A percentile compares a stretch with the other conserved stretches of the same genome.
These are phyloP conservation scores for Esox lucius DNA, from an alignment of 2,797 vertebrate species.

Conservation along the genomic window DNA sequence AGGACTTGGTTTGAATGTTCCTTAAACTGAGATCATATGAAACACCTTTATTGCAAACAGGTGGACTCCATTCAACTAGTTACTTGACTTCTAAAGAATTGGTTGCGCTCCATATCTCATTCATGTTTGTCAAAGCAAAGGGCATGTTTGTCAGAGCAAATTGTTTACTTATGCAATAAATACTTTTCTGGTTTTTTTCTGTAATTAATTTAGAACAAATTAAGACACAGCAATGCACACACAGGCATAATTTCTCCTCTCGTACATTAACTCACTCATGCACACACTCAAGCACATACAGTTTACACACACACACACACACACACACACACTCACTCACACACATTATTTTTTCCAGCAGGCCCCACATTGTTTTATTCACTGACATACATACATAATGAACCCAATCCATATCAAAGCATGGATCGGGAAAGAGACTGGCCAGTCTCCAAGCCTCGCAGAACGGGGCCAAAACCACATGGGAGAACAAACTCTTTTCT, in stretches of 20 bases:
- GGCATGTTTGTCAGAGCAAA: too few relatives aligned
- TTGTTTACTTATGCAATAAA: too few relatives aligned
- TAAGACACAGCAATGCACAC: not conserved
- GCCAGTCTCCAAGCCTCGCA: slow-evolving; percentile 62
- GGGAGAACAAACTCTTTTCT: slow-evolving; percentile 70
- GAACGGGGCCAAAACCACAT: slow-evolving; percentile 71
- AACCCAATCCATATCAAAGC: slow-evolving; percentile 74
- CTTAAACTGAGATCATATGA: too few relatives aligned
- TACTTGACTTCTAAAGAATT: too few relatives aligned
- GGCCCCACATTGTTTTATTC: slow-evolving; percentile 61
- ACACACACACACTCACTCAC: slow-evolving; percentile 44
- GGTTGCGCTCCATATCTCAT: too few relatives aligned
- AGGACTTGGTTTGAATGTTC: too few relatives aligned
- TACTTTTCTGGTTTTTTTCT: too few relatives aligned
- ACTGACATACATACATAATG: slow-evolving; percentile 75
- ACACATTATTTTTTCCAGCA: slow-evolving; percentile 31
- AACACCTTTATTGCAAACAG: too few relatives aligned
- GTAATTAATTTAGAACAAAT: too few relatives aligned
- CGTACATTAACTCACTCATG: slow-evolving; percentile 7
- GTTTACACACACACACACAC: slow-evolving; percentile 27
- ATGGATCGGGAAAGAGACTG: slow-evolving; percentile 61
- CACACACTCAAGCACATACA: slow-evolving; percentile 20
- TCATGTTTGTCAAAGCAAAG: too few relatives aligned
- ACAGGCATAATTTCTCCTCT: not conserved
- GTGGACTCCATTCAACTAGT: too few relatives aligned